Conservation (phyloP, 1,140 invertebrate species). For the Drosophila micromelanica region DNA sequence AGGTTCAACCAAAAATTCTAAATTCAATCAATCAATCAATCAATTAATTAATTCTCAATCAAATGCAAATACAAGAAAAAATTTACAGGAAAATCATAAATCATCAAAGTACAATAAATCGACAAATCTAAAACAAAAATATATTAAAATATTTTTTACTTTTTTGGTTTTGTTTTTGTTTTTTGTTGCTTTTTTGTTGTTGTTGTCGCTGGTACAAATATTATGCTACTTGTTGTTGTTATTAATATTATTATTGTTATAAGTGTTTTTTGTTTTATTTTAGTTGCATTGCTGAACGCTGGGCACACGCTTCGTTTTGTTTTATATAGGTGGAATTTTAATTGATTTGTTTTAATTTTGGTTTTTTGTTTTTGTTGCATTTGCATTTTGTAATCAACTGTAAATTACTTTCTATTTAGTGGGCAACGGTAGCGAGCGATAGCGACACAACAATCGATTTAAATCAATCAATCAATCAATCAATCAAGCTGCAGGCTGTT, state of each 20-base stretch:
- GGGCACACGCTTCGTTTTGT: constrained; percentile 44
- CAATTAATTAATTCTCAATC: constrained; percentile 39
- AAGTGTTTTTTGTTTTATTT: constrained; percentile 56
- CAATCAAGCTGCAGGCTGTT: constrained; percentile 75
- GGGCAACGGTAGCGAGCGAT: constrained; percentile 43
- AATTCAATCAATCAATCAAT: constrained; percentile 51
- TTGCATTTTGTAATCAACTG: constrained; percentile 1
- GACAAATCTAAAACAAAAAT: constrained; percentile 14
- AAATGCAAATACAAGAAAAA: constrained; percentile 26
- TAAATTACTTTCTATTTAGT: constrained; percentile 1
- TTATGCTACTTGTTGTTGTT: constrained; percentile 53
- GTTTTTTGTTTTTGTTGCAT: constrained; percentile 23
- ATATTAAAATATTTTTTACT: constrained; percentile 5
- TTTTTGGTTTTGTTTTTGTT: constrained; percentile 12
- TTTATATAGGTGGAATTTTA: constrained; percentile 57
- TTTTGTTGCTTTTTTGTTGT: not conserved
- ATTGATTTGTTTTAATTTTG: constrained; percentile 45
- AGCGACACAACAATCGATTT: constrained; percentile 50
- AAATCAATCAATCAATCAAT: constrained; percentile 69
- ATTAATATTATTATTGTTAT: constrained; percentile 39
- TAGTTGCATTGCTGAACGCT: constrained; percentile 58
- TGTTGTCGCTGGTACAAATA: constrained; percentile 54
- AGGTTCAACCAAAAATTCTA: constrained; percentile 27
- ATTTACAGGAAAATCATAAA: constrained; percentile 16
- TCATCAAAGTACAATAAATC: constrained; percentile 7